Conservation (phyloP, 1,140 invertebrate species). For the Agrilus planipennis region DNA sequence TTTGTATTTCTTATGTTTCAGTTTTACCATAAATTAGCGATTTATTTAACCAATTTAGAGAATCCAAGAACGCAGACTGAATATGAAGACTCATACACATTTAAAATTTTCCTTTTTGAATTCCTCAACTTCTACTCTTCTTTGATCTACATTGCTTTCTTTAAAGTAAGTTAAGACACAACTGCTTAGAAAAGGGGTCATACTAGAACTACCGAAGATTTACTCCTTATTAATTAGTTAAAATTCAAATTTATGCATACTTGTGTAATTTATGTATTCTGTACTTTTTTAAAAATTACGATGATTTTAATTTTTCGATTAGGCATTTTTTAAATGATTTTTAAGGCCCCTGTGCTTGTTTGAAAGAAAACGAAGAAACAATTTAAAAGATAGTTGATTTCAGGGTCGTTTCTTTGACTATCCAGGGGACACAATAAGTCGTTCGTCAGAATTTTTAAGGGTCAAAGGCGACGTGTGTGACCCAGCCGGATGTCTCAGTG, state of each 20-base stretch:
- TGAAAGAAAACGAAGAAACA: too few species aligned
- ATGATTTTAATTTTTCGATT: too few species aligned
- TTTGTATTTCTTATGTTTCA: slow-evolving; percentile 31
- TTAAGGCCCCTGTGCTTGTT: too few species aligned
- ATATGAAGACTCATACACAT: slow-evolving; percentile 91
- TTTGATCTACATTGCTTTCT: slow-evolving; percentile 93
- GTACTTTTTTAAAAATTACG: too few species aligned
- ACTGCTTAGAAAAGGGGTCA: too few species aligned
- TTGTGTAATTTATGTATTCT: too few species aligned
- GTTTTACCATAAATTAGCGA: slow-evolving; percentile 69
- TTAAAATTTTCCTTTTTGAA: slow-evolving; percentile 96
- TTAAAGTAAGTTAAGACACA: slow-evolving; percentile 57
- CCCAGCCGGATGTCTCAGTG: slow-evolving; percentile 86
- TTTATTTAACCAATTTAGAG: slow-evolving; percentile 73
- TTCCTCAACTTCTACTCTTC: slow-evolving; percentile 96
- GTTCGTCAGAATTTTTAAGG: slow-evolving; percentile 58
- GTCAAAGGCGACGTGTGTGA: slow-evolving; percentile 81
- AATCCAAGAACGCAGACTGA: slow-evolving; percentile 87
- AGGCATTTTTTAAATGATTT: too few species aligned
- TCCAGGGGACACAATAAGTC: slow-evolving; percentile 62
- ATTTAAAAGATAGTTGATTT: too few species aligned
- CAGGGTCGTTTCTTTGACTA: slow-evolving; percentile 81
- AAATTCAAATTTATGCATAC: too few species aligned
- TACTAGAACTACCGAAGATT: too few species aligned
- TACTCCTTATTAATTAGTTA: too few species aligned